phyloP scores from a whole-genome alignment of 1,140 invertebrate genomes.

The Medauroidea extradentata region DNA sequence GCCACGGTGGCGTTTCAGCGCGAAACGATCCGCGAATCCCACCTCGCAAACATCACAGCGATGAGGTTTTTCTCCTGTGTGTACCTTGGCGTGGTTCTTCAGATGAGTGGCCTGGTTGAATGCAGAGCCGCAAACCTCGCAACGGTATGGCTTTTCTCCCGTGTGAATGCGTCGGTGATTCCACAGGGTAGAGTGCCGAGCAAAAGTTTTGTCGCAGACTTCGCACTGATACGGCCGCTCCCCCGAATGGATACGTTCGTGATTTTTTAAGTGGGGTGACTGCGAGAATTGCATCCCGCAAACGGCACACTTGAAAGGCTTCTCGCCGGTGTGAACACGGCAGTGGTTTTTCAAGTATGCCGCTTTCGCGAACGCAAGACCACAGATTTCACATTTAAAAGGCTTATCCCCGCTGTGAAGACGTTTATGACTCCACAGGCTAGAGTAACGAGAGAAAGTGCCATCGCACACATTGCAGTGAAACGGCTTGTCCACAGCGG shows the following conservation, averaged over 20 bases:
- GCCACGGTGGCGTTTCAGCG: constrained; percentile 68
- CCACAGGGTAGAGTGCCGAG: constrained; percentile 79
- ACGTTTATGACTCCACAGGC: constrained; percentile 79
- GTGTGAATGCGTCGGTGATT: constrained; percentile 93
- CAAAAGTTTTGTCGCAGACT: constrained; percentile 86
- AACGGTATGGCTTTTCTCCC: constrained; percentile 83
- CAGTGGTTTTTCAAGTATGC: constrained; percentile 90
- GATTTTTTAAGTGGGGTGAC: constrained; percentile 87
- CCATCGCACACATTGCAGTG: constrained; percentile 82
- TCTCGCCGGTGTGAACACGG: constrained; percentile 72
- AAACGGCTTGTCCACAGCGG: constrained; percentile 68
- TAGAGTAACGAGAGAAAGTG: constrained; percentile 70
- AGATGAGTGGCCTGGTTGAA: constrained; percentile 85
- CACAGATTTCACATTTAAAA: constrained; percentile 89
- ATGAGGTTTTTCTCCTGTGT: constrained; percentile 42
- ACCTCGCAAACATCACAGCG: constrained; percentile 78
- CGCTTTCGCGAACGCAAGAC: constrained; percentile 86
- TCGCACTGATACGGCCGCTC: constrained; percentile 89
- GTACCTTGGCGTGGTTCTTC: constrained; percentile 73
- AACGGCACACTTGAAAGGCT: constrained; percentile 81
- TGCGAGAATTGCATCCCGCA: constrained; percentile 87
- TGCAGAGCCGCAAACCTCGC: constrained; percentile 76
- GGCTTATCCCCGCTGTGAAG: constrained; percentile 84
- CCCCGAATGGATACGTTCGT: constrained; percentile 85
- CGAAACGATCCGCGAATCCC: constrained; percentile 79